Evolutionary conservation across 2,113 vertebrate species (phyloP), one percentile per base, ranked within the genome.

Genomic region (Diadophis punctatus): DNA sequence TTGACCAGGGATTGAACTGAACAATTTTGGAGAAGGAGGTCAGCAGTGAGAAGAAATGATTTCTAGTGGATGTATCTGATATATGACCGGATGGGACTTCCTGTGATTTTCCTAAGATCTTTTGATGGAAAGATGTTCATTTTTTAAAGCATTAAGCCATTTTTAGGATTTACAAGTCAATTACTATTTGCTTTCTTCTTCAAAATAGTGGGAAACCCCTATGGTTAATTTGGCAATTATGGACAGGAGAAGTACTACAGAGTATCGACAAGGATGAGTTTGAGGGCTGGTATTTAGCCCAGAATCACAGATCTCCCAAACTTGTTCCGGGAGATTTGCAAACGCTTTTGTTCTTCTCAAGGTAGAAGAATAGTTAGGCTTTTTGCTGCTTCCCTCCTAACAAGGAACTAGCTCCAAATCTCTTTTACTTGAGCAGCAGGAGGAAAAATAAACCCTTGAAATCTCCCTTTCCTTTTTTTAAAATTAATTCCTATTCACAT

Each of bases 321-420:
- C 18, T 80, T 39, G 74, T 95, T 93, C 92, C 89, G 91, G 92
- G 93, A 93, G 74, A 80, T 80, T 39, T 94, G 52, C 43, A 92
- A 90, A 90, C 94, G 91, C 96, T 96, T 96, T 96, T 90, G 18
- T 94, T 96, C 74, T 93, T 93, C 60, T 80, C 30, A 51, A 51
- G 30, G 30, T 30, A 91, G 94, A 39, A 86, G 93, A 86, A 30
- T 0, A 0, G 90, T 94, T 90, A 39, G 30, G 84, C 84, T 55
- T 91, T 93, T 60, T 88, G 92, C 95, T 94, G 49, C 93, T 97
- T 97, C 93, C 93, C 91, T 86, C 74, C 49, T 87, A 43, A 90
- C 25, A 94, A 84, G 87, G 91, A 94, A 96, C 90, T 39, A 89
- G 53, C 1, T 92, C 56, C 93, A 90, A 94, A 94, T 2, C 95